Evolutionary conservation across 2,888 invertebrate species (phyloP), one percentile per base, ranked within the genome.

Genomic region (Dryomyza anilis): DNA sequence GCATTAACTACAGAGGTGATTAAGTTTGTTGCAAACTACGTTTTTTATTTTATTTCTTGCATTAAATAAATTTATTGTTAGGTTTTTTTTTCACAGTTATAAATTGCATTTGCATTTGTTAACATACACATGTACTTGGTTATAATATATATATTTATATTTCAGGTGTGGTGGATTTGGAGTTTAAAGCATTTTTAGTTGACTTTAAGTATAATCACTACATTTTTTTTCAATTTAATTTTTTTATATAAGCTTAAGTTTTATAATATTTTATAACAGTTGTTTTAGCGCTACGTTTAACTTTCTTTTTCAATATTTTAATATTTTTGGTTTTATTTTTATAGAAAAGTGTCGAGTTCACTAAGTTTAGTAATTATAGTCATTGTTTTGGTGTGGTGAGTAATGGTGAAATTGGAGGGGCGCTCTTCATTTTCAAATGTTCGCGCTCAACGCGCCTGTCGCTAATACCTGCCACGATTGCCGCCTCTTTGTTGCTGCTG

Each of bases 391-490:
- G 52, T 57, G 64, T 59, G 65, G 55, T 65, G 61, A 61, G 46
- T 50, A 25, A 30, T 65, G 60, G 55, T 33, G 61, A 45, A 23
- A 30, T 63, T 63, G 56, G 65, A 39, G 57, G 29, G 56, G 39
- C 25, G 27, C 39, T 59, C n/a, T n/a, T n/a, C n/a, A n/a, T n/a
- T n/a, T n/a, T n/a, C n/a, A n/a, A n/a, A n/a, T n/a, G n/a, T n/a
- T n/a, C n/a, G 46, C 53, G 64, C 48, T 45, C 60, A 53, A n/a
- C 7, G 21, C 33, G n/a, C 52, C 19, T 52, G n/a, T n/a, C n/a
- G n/a, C n/a, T 53, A 82, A 75, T 82, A 82, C 82, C 82, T 81
- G 78, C 81, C 79, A 67, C 80, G 71, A 66, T 73, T 76, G 57
- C 68, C 73, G 68, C 72, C 70, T 66, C 74, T 68, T 23, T 36